Base-by-base conservation (phyloP, 2,888 invertebrate species). In the Abrostola triplasia region DNA sequence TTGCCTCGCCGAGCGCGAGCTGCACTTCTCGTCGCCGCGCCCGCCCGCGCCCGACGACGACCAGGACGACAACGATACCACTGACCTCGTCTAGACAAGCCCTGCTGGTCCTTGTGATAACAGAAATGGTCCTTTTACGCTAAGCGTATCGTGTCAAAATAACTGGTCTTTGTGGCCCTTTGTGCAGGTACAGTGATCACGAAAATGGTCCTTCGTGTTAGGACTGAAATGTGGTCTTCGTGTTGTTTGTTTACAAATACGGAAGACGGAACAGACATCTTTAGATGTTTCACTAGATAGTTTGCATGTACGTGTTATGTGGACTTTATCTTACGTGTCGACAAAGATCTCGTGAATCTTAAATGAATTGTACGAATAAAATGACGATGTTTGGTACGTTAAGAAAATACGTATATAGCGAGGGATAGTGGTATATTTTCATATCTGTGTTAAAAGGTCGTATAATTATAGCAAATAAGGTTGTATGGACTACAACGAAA, bases 1-100 rank as follows among this genome's bases (percentile, higher is more conserved):
- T 65, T 93, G 93, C 88, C 90, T 88, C 91, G 92, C 91, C 87
- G 90, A 88, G 89, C 92, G 92, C 87, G 91, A 89, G 87, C 81
- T 84, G 73, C 89, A 88, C 82, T 87, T 77, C 84, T 76, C 79
- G 64, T 70, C 76, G 62, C 77, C 76, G 59, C 62, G 59, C 40
- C 65, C 76, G 68, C 77, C 63, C 61, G 57, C 63, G 61, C 50
- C 62, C 50, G 59, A 55, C 66, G 61, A 73, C 67, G 62, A 57
- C 51, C 48, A 62, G 64, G 59, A 74, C 70, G 63, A 70, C 65
- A 64, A 67, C 44, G 83, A 80, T 50, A 41, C 60, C 10, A 73
- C 70, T 13, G 85, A 85, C 71, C 85, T 85, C 67, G 84, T 85
- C 37, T 85, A 54, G 57, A 40, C 35, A 40, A 37, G 36, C 41